Evolutionary conservation across 2,888 invertebrate genomes (phyloP).

Genomic region (Calliphora vomitoria): DNA sequence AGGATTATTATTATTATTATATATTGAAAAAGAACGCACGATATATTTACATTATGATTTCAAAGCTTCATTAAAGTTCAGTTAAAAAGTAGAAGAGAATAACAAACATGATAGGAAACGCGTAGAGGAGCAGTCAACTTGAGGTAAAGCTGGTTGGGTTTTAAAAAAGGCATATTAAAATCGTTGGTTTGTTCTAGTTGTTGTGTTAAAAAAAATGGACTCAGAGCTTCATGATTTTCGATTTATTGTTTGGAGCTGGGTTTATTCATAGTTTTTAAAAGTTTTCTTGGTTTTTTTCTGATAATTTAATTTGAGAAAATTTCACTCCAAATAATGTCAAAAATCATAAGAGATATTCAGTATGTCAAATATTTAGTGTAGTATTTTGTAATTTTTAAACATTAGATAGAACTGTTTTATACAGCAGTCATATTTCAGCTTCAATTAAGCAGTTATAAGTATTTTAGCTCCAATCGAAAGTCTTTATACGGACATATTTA

Average conservation of each 20-base stretch:
- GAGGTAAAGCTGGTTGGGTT: conserved; percentile 38
- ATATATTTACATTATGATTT: conserved; percentile 43
- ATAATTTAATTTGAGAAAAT: background rate
- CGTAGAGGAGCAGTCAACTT: background rate
- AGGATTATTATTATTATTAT: background rate
- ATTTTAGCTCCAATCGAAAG: too few relatives aligned
- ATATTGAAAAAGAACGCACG: conserved; percentile 29
- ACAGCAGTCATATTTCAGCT: background rate
- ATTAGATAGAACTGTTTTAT: background rate
- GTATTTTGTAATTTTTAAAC: background rate
- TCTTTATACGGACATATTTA: too few relatives aligned
- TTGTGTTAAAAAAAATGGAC: background rate
- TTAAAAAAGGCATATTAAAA: conserved; percentile 5
- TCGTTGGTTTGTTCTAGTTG: conserved; percentile 14
- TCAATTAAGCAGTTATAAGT: too few relatives aligned
- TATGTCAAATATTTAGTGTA: background rate
- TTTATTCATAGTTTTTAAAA: background rate
- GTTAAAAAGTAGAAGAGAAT: background rate
- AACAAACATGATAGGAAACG: conserved; percentile 3
- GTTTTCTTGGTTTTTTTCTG: background rate
- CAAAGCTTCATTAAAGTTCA: conserved; percentile 25
- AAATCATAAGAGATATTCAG: conserved; percentile 3
- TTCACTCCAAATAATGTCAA: background rate
- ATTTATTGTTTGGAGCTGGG: background rate
- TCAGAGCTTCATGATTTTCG: background rate